These are phyloP conservation scores for Ctenopoma kingsleyae DNA, from an alignment of 2,797 vertebrate genomes.

Conservation along the genomic window DNA sequence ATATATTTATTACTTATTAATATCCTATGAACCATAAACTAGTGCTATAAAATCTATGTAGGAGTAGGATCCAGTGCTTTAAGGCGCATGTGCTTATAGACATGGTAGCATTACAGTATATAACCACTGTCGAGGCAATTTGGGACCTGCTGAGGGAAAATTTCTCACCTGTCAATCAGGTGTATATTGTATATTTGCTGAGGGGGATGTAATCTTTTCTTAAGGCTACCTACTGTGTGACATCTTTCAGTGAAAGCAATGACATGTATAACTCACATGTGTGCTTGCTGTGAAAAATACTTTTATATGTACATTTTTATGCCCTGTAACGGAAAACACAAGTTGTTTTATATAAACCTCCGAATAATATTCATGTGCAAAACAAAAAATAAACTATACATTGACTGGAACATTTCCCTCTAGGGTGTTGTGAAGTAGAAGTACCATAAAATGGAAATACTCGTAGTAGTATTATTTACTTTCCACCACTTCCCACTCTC, in stretches of 20 bases:
- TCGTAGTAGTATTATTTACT: too few species aligned
- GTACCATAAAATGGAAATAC: too few species aligned
- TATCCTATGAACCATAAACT: neutral
- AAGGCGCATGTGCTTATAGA: neutral
- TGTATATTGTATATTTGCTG: neutral
- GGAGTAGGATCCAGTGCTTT: neutral
- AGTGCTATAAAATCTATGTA: too few species aligned
- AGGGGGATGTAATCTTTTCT: slow-evolving; percentile 11
- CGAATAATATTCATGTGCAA: neutral
- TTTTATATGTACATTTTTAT: neutral
- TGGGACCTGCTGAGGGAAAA: slow-evolving; percentile 18
- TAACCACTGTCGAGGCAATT: neutral
- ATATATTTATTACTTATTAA: neutral
- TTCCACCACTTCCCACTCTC: neutral
- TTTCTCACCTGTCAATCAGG: slow-evolving; percentile 7
- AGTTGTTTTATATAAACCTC: too few species aligned
- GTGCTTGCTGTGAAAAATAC: too few species aligned
- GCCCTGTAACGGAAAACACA: neutral
- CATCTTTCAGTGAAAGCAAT: slow-evolving; percentile 1
- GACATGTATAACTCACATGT: neutral
- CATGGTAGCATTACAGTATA: neutral
- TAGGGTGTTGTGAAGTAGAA: neutral
- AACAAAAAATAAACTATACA: neutral
- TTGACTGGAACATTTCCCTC: too few species aligned
- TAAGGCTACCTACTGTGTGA: neutral